Evolutionary conservation across 2,888 invertebrate species (phyloP).

Genomic region (Lacanobia wlatinum): DNA sequence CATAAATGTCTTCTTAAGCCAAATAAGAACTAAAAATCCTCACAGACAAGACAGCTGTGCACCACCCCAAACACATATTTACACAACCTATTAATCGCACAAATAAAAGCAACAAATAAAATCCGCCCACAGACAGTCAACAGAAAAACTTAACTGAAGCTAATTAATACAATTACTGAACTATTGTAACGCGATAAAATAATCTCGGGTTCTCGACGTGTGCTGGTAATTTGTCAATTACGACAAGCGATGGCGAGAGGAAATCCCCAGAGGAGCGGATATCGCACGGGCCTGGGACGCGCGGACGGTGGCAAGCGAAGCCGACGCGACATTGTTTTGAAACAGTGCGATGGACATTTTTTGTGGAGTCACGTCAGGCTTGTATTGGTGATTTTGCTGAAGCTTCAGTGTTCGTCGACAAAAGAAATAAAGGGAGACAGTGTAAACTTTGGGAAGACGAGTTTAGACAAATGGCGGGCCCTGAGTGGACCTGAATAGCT

Average conservation of each 20-base stretch:
- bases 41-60: slow-evolving; percentile 3
- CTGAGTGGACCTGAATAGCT: too few species aligned
- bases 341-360: not conserved
- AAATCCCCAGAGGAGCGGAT: slow-evolving; percentile 45
- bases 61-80: not conserved
- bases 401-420: too few species aligned
- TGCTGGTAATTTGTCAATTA: slow-evolving; percentile 65
- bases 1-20: not conserved
- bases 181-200: slow-evolving; percentile 66
- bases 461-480: too few species aligned
- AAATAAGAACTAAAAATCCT: slow-evolving; percentile 1
- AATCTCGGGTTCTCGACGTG: slow-evolving; percentile 52
- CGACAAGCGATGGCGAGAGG: slow-evolving; percentile 51
- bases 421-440: too few species aligned
- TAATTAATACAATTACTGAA: slow-evolving; percentile 65
- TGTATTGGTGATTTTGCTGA: too few species aligned
- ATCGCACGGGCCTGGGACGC: slow-evolving; percentile 27
- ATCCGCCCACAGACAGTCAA: slow-evolving; percentile 25
- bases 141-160: slow-evolving; percentile 35
- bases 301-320: not conserved
- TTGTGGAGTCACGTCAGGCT: too few species aligned
- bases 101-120: slow-evolving; percentile 23
- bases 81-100: not conserved
- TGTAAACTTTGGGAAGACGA: too few species aligned
- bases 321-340: slow-evolving; percentile 24